Evolutionary conservation across 2,888 invertebrate genomes (phyloP), one percentile per base, ranked within the genome.

Genomic region (Caenorhabditis uteleia): DNA sequence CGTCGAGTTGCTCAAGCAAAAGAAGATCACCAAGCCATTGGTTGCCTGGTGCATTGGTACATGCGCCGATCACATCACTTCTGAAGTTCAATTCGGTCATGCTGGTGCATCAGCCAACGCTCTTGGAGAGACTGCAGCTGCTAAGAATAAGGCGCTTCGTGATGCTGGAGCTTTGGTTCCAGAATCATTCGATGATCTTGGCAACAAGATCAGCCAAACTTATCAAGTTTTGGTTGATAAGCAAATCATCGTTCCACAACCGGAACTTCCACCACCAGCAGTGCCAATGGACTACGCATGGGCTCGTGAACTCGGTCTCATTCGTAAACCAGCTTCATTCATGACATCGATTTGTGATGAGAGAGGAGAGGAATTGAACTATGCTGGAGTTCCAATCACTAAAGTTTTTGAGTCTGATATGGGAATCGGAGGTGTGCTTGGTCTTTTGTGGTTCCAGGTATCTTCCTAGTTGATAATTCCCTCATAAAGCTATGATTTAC

Each of bases 281-380:
- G 95, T 98, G n/a, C 97, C 97, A 8, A 97, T 98, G 97, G 97
- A 98, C 85, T 98, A 93, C 85, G 92, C 91, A 68, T 98, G 97
- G 97, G 97, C 97, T 0, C 89, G 92, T 36, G 97, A 99, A 86
- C 87, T 99, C 62, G 98, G 98, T 14, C 87, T 99, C 8, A 99
- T 98, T 83, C 89, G 98, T 33, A 98, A 98, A 84, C 98, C 98
- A 36, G 97, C 98, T 0, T 95, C 95, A 2, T 98, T 98, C 86
- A 97, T 99, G 91, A 95, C 97, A 20, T 93, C 93, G 16, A 99
- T 98, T 80, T 97, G 97, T 84, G 98, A 98, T 85, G 98, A 98
- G 86, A 88, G 98, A 71, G 98, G 98, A 10, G 94, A 74, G 39
- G 74, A 81, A 39, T 57, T 81, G 34, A 73, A 74, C 36, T 99